Evolutionary conservation across 2,888 invertebrate species (phyloP), one percentile per base, ranked within the genome.

Genomic region (Anaspis maculata): DNA sequence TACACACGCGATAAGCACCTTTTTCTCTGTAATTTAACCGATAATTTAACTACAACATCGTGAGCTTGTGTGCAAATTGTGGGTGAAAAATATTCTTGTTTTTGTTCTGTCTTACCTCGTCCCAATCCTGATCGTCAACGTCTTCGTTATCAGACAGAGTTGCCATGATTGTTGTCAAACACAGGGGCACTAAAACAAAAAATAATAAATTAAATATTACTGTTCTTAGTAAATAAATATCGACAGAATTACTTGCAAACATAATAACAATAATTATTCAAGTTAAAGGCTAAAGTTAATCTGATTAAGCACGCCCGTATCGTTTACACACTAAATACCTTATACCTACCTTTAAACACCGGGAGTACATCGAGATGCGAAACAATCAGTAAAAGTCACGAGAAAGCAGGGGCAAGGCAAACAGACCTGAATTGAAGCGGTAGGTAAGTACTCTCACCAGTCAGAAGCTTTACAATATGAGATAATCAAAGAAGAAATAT

Each of bases 71-170:
- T n/a, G n/a, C n/a, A n/a, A n/a, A n/a, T n/a, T n/a, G n/a, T n/a
- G n/a, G n/a, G n/a, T n/a, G n/a, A n/a, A n/a, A n/a, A n/a, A n/a
- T n/a, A n/a, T n/a, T n/a, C n/a, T n/a, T n/a, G n/a, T n/a, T n/a
- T n/a, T n/a, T n/a, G n/a, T n/a, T n/a, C n/a, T n/a, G n/a, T n/a
- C 19, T 19, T 44, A 53, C 52, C 46, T 52, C 51, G 25, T 53
- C 52, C 27, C 45, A 42, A 29, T 52, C 52, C 25, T 48, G 46
- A 23, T 48, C 46, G 6, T 52, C 50, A 9, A 40, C 38, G 13
- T 46, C 43, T 33, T 46, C 46, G 26, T 46, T 42, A 24, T 46
- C 44, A 12, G 46, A 41, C 28, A 46, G 39, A 22, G 45, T 39
- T 23, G 48, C 45, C 49, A 51, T 52, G 24, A 44, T 42, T 30